These are phyloP conservation scores for Potamilus streckersoni DNA, from an alignment of 1,140 invertebrate species.

Conservation along the genomic window DNA sequence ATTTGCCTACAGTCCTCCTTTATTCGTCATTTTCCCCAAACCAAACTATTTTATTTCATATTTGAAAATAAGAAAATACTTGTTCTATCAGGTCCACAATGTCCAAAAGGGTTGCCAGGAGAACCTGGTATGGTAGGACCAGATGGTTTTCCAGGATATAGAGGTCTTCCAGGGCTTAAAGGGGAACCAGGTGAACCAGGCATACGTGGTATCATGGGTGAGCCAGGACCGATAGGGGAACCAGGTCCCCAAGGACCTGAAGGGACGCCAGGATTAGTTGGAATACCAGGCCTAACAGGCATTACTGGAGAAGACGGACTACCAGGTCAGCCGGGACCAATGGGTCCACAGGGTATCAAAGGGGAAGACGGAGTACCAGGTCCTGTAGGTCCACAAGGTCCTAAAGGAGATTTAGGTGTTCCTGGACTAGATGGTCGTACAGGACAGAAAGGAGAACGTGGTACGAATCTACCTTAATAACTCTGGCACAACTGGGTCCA, in stretches of 20 bases:
- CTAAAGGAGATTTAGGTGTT: conserved; percentile 10
- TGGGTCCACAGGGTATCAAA: conserved; percentile 5
- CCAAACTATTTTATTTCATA: too few relatives aligned
- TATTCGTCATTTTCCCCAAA: too few relatives aligned
- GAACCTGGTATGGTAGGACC: too few relatives aligned
- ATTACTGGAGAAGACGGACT: conserved; percentile 7
- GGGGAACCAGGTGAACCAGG: conserved; percentile 13
- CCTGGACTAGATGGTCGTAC: conserved; percentile 12
- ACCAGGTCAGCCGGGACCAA: not conserved
- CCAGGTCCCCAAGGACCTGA: not conserved
- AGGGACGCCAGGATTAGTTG: conserved; percentile 8
- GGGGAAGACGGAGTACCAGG: conserved; percentile 19
- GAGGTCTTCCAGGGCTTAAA: not conserved
- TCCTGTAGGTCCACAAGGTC: conserved; percentile 8
- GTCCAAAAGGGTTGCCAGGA: too few relatives aligned
- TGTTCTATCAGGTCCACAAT: too few relatives aligned
- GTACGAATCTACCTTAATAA: too few relatives aligned
- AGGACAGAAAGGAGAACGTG: conserved; percentile 9
- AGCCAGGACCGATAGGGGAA: conserved; percentile 3
- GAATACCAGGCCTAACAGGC: conserved; percentile 10
- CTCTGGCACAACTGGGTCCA: too few relatives aligned
- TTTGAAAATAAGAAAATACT: too few relatives aligned
- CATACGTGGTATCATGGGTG: conserved; percentile 5
- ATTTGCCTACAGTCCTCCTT: too few relatives aligned
- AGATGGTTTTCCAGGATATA: not conserved